Conservation (phyloP, 2,113 vertebrate species). For the Sceloporus tristichus region DNA sequence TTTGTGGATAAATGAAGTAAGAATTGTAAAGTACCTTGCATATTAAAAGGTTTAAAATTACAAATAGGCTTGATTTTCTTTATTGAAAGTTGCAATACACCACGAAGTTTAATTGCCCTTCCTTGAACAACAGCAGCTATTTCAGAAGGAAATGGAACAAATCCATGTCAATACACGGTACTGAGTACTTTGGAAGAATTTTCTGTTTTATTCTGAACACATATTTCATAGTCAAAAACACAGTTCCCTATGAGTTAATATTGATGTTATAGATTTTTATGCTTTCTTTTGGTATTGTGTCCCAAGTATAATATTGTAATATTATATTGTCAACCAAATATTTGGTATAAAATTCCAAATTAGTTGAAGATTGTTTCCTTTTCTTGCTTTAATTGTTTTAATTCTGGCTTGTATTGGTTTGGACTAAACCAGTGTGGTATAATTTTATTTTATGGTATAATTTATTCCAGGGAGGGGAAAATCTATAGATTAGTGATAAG, state of each 20-base stretch:
- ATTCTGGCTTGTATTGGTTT: not conserved
- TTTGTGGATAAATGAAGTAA: slow-evolving; percentile 6
- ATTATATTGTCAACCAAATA: not conserved
- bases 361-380: not conserved
- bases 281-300: not conserved
- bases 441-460: too few species aligned
- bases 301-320: too few species aligned
- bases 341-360: not conserved
- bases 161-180: not conserved
- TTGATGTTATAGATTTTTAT: not conserved
- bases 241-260: slow-evolving; percentile 1
- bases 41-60: slow-evolving; percentile 6
- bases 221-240: not conserved
- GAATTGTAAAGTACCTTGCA: slow-evolving; percentile 6
- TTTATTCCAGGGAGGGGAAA: too few species aligned
- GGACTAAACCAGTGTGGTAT: too few species aligned
- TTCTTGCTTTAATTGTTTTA: not conserved
- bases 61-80: slow-evolving; percentile 3
- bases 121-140: not conserved
- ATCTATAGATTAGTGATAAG: not conserved
- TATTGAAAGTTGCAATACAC: not conserved
- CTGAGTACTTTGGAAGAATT: not conserved
- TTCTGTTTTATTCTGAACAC: not conserved
- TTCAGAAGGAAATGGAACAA: not conserved
- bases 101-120: slow-evolving; percentile 2